Evolutionary conservation across 2,113 vertebrate genomes (phyloP).

Genomic region (Myxocyprinus asiaticus): DNA sequence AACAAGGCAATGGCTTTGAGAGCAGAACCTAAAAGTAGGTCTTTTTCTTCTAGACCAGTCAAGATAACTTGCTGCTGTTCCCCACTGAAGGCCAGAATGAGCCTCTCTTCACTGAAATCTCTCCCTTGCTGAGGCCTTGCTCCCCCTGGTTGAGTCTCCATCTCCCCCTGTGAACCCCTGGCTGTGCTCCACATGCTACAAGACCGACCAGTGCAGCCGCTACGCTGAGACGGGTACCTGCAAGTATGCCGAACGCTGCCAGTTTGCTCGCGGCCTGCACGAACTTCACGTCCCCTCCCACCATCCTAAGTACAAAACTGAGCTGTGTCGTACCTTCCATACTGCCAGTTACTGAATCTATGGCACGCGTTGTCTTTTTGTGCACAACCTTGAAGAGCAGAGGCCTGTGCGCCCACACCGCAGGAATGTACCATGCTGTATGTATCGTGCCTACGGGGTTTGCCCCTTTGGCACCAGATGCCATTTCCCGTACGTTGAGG

Average conservation of each 20-base stretch:
- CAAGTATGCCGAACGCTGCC: constrained; percentile 76
- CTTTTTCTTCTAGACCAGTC: constrained; percentile 58
- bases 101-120: constrained; percentile 56
- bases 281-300: constrained; percentile 76
- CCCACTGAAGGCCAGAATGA: constrained; percentile 60
- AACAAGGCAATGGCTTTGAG: too few species aligned
- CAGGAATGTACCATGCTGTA: constrained; percentile 69
- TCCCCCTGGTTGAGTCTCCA: constrained; percentile 65
- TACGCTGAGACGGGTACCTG: constrained; percentile 70
- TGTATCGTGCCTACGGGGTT: constrained; percentile 63
- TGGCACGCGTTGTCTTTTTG: constrained; percentile 77
- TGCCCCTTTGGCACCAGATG: constrained; percentile 76
- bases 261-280: constrained; percentile 79
- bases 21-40: background rate
- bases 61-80: constrained; percentile 66
- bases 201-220: constrained; percentile 77
- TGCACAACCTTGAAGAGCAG: constrained; percentile 72
- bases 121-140: constrained; percentile 69
- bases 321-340: constrained; percentile 77
- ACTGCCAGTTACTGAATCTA: constrained; percentile 71
- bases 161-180: constrained; percentile 53
- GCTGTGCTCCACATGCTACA: constrained; percentile 78
- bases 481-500: constrained; percentile 68
- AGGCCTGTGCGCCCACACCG: constrained; percentile 55
- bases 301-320: constrained; percentile 81